These are phyloP conservation scores for Danaus plexippus DNA, from an alignment of 1,140 invertebrate species.

Conservation along the genomic window DNA sequence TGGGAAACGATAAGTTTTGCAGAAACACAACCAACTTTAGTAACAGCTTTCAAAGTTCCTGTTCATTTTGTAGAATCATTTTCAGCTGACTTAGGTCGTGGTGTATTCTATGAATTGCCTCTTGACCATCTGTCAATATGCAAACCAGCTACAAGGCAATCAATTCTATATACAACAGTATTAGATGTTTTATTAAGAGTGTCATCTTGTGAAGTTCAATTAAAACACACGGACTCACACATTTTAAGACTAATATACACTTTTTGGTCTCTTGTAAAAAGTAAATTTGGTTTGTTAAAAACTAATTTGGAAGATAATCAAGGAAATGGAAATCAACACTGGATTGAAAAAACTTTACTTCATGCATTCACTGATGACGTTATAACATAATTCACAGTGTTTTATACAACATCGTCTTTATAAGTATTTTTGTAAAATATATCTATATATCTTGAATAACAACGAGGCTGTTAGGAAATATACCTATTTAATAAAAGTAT, in stretches of 20 bases:
- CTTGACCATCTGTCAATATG: constrained; percentile 85
- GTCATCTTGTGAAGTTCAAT: constrained; percentile 32
- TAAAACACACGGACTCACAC: constrained; percentile 29
- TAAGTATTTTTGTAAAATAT: no score
- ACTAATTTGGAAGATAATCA: constrained; percentile 35
- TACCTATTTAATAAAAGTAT: not conserved
- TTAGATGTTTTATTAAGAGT: constrained; percentile 47
- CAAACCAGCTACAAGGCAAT: constrained; percentile 79
- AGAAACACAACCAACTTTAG: constrained; percentile 79
- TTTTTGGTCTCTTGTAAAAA: constrained; percentile 20
- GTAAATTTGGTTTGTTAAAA: constrained; percentile 26
- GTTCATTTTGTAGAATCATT: constrained; percentile 78
- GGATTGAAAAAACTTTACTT: constrained; percentile 38
- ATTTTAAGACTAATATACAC: constrained; percentile 26
- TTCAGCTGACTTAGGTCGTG: constrained; percentile 83
- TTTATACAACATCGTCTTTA: not conserved
- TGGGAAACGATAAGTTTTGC: constrained; percentile 82
- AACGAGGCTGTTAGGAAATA: not conserved
- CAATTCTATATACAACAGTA: constrained; percentile 59
- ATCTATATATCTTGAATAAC: no score
- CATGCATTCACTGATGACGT: constrained; percentile 39
- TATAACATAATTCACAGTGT: constrained; percentile 20
- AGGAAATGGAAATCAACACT: constrained; percentile 23
- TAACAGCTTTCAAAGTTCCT: constrained; percentile 75
- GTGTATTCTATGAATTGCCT: constrained; percentile 81